Conservation (phyloP, 2,797 vertebrate genomes). For the Halcyon smyrnensis region DNA sequence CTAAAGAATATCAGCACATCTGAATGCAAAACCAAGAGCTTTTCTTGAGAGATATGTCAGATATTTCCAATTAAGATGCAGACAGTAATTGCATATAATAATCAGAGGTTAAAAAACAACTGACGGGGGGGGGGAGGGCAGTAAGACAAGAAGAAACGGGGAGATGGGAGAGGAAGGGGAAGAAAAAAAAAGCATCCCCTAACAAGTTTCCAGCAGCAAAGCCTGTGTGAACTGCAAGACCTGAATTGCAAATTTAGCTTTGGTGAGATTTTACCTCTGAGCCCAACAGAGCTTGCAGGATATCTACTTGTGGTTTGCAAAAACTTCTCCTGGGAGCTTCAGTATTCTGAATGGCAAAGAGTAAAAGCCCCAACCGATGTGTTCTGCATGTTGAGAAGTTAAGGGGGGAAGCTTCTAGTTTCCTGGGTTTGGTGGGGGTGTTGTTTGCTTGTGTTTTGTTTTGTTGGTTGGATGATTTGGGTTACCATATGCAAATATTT, state of each 20-base stretch:
- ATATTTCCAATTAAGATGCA: neutral
- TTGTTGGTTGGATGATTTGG: neutral
- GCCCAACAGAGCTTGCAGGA: neutral
- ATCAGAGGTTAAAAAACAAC: neutral
- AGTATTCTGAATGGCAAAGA: neutral
- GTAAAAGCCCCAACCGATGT: rapidly evolving
- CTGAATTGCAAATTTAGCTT: neutral
- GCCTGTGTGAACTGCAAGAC: neutral
- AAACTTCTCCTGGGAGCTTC: neutral
- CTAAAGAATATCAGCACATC: neutral
- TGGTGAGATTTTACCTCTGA: neutral
- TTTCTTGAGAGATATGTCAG: neutral
- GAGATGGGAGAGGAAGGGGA: too few species aligned
- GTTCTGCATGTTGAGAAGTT: neutral
- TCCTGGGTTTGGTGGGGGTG: neutral
- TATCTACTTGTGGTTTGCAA: neutral
- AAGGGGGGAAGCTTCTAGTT: neutral
- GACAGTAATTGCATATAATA: neutral
- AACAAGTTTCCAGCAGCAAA: neutral
- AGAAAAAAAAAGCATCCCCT: neutral
- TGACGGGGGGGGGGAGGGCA: too few species aligned
- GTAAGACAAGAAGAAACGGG: rapidly evolving
- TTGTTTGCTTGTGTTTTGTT: neutral
- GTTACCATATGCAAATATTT: rapidly evolving
- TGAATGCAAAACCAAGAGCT: neutral